phyloP scores from a whole-genome alignment of 2,797 vertebrate genomes.

The Rallus crepitans region DNA sequence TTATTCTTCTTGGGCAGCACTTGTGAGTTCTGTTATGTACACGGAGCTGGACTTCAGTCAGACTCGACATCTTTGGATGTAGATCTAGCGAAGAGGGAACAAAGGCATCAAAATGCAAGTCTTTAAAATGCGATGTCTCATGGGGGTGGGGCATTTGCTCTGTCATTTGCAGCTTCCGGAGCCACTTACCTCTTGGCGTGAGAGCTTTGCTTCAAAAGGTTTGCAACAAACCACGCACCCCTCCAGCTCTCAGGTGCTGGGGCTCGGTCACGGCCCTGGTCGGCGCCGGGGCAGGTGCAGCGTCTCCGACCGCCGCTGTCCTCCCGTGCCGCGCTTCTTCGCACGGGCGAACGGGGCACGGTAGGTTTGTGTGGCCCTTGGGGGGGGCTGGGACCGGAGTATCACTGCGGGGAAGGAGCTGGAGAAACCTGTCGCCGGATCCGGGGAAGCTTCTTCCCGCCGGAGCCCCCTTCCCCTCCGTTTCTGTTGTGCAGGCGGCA shows the following conservation, averaged over 20 bases:
- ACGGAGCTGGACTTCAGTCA: rapidly evolving
- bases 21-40: neutral
- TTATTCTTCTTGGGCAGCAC: neutral
- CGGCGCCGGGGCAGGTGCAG: neutral
- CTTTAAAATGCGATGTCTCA: neutral
- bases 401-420: neutral
- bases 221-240: rapidly evolving
- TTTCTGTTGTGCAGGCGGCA: neutral
- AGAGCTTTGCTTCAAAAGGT: neutral
- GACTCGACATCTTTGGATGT: neutral
- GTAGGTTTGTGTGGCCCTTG: neutral
- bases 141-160: neutral
- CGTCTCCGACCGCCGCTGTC: neutral
- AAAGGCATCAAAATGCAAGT: neutral
- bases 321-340: neutral
- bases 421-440: neutral
- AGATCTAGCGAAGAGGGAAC: neutral
- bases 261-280: too few relatives aligned
- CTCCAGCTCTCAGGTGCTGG: rapidly evolving
- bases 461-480: neutral
- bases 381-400: neutral
- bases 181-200: neutral
- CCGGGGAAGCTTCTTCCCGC: neutral
- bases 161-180: neutral
- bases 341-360: neutral